Evolutionary conservation across 1,140 invertebrate genomes (phyloP), one percentile per base, ranked within the genome.

Genomic region (Saccostrea cuccullata): DNA sequence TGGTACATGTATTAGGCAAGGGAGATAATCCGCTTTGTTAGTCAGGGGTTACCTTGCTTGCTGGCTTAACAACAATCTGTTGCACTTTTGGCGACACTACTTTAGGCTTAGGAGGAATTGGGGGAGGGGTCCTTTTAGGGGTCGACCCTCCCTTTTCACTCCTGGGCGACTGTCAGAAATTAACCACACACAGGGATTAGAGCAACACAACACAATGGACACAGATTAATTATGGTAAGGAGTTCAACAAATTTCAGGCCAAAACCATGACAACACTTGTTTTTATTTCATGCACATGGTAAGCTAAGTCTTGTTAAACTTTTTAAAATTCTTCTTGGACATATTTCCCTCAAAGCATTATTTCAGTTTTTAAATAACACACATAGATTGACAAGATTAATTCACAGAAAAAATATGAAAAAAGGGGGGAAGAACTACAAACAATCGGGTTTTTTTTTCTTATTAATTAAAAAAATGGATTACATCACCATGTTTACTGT

Each of bases 71-170:
- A 36, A 86, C 56, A 40, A 85, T 88, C 84, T 87, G 83, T 60
- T 77, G 86, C 12, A 86, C 86, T 64, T 85, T 86, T 30, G 89
- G 89, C 26, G 89, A 88, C 12, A 88, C 82, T 64, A 64, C 30
- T 85, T 85, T 64, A 26, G 89, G 89, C 87, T 90, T 92, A 13
- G 91, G 91, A 82, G 91, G 91, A 83, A 93, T 87, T 64, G 91
- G 90, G 86, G 92, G 92, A 88, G 90, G 91, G 67, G 91, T 90
- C 67, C 88, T 87, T 36, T 87, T 84, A 70, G 87, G 87, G 40
- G 87, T 88, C 36, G 84, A 67, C 64, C 56, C 47, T 23, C 84
- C 85, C 60, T 90, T 86, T 86, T 88, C 89, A 83, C 84, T 86
- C 17, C 36, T 64, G 55, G 89, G 87, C 26, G 84, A 64, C 84